Base-by-base conservation (phyloP, 92 coral and sea anemone genomes). In the Nematostella vectensis region DNA sequence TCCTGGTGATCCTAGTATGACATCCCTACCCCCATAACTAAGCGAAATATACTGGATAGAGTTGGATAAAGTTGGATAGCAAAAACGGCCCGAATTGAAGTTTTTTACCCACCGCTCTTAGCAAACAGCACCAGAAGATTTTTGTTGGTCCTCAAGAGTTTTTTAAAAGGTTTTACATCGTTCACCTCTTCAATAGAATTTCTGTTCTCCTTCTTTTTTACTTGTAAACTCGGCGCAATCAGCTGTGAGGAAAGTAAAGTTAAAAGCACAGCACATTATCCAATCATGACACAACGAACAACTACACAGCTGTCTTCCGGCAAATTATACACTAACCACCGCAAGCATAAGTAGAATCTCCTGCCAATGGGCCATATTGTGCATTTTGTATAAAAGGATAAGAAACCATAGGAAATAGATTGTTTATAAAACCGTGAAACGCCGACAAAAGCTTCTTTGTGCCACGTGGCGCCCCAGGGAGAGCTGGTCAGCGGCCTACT, bases 161-260 rank as follows among this genome's bases (percentile, higher is more conserved):
- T 91, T 79, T 91, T 91, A 64, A 91, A 91, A 8, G 82, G 76
- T 58, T 91, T 91, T n/a, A 82, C 67, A 47, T 91, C 93, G 38
- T 78, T 63, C 31, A 91, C 69, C 50, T 78, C 89, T 52, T 85
- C 50, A 54, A 91, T 74, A 38, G 62, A 69, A 27, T 81, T 88
- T 52, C 74, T 91, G 23, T 6, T 45, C 19, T 70, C 52, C 39
- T 77, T 87, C 55, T 78, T 81, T 66, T 91, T 80, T 39, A 78
- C 88, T 50, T 80, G 84, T 2, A 49, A 8, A 25, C 69, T 52
- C 20, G 69, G 64, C 29, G 39, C 64, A 6, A 29, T 30, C 27
- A 61, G 28, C 95, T 85, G 77, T 55, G n/a, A 48, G 6, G 24
- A n/a, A n/a, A n/a, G n/a, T n/a, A n/a, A n/a, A n/a, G n/a, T 22